Conservation (phyloP, 2,113 vertebrate genomes). For the Taxidea taxus region DNA sequence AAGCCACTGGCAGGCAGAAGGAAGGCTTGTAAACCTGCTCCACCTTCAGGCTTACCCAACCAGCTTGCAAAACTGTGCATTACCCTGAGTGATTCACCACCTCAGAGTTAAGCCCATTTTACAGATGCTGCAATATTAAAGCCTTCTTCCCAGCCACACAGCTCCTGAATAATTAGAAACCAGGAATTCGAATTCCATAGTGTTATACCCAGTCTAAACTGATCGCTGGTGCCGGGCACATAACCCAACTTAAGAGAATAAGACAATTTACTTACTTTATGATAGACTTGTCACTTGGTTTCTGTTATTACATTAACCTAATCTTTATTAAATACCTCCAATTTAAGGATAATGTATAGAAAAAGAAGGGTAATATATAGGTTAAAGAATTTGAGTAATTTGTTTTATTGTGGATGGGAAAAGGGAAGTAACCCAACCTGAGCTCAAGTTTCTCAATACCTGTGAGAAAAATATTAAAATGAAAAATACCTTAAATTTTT, state of each 20-base stretch:
- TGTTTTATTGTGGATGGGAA: constrained; percentile 23
- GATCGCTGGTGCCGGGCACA: not conserved
- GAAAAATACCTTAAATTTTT: constrained; percentile 5
- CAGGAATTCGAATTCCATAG: not conserved
- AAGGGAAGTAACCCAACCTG: not conserved
- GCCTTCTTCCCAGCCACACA: not conserved
- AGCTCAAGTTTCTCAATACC: not conserved
- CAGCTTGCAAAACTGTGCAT: not conserved
- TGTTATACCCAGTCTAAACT: not conserved
- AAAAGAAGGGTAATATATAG: no score
- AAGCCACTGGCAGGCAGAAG: not conserved
- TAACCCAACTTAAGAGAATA: not conserved
- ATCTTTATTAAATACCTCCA: not conserved
- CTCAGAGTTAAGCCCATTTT: not conserved
- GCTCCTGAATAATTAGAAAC: not conserved
- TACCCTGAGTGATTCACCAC: not conserved
- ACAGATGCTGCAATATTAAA: not conserved
- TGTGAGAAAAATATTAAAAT: constrained; percentile 27
- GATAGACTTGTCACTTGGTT: not conserved
- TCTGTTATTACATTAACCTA: constrained; percentile 1
- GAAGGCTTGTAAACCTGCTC: not conserved
- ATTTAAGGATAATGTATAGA: not conserved
- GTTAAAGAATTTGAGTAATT: constrained; percentile 13
- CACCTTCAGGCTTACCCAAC: not conserved
- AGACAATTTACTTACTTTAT: not conserved